These are phyloP conservation scores for Metallyticus violacea DNA, from an alignment of 2,888 invertebrate genomes.

Conservation along the genomic window DNA sequence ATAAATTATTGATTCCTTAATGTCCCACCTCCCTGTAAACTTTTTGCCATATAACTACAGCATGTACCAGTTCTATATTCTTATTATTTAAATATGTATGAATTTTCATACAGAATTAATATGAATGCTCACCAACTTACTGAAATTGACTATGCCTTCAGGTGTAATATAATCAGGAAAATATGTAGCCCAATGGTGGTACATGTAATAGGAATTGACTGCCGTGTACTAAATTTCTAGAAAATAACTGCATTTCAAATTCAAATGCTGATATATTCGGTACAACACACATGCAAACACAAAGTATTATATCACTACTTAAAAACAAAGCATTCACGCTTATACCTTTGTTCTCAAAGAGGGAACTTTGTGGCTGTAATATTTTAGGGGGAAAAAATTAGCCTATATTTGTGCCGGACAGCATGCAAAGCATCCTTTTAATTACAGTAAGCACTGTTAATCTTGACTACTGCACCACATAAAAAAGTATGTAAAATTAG, in stretches of 20 bases:
- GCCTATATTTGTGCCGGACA: neutral
- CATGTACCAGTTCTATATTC: too few species aligned
- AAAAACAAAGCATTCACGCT: neutral
- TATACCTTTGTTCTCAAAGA: neutral
- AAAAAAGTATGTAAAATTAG: too few species aligned
- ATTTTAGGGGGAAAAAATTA: neutral
- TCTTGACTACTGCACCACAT: too few species aligned
- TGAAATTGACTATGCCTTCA: too few species aligned
- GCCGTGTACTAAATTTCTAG: neutral
- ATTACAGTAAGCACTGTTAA: too few species aligned
- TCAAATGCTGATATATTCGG: constrained; percentile 25
- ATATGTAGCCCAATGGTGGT: neutral
- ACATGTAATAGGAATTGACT: neutral
- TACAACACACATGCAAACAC: constrained; percentile 28
- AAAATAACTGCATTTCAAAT: neutral
- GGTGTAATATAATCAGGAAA: too few species aligned
- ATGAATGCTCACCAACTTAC: too few species aligned
- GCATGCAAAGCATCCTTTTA: neutral
- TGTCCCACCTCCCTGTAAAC: too few species aligned
- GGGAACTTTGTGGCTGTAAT: neutral
- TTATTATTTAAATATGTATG: too few species aligned
- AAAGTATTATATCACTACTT: neutral
- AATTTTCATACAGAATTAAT: too few species aligned
- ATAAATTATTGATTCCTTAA: too few species aligned
- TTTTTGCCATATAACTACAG: too few species aligned